Conservation (phyloP, 2,888 invertebrate species). For the Agrochola litura region DNA sequence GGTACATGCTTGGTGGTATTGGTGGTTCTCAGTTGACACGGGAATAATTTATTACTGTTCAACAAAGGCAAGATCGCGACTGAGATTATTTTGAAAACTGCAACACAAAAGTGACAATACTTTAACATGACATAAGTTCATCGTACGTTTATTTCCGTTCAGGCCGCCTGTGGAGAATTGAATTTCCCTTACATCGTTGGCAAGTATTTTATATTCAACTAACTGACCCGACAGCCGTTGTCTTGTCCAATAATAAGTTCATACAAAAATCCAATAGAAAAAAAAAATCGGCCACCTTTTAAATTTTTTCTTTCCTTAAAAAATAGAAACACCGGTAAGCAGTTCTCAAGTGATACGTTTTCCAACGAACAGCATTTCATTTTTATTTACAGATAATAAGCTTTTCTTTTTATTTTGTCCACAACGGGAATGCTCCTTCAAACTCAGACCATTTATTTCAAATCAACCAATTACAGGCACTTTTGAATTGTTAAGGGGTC, state of each 20-base stretch:
- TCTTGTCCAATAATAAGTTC: neutral
- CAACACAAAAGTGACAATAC: neutral
- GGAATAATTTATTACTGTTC: slow-evolving; percentile 5
- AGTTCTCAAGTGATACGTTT: neutral
- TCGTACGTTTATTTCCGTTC: neutral
- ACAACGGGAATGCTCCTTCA: no score
- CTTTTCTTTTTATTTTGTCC: no score
- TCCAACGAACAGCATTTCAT: neutral
- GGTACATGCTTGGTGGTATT: no score
- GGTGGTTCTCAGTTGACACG: neutral
- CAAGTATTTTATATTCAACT: neutral
- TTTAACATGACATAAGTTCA: neutral
- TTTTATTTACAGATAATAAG: neutral
- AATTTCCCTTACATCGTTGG: neutral
- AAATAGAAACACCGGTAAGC: neutral
- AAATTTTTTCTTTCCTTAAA: no score
- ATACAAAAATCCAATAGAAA: neutral
- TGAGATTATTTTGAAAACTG: slow-evolving; percentile 22
- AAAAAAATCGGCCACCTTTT: neutral
- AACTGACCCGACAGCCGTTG: neutral
- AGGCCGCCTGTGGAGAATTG: neutral
- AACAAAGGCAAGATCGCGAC: slow-evolving; percentile 35
- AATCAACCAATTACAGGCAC: no score
- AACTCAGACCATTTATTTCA: no score
- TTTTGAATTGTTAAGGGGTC: no score